Percentiles rank a stretch among this genome's conserved stretches.
phyloP scores from a whole-genome alignment of 2,888 invertebrate species.

The Meta bourneti region DNA sequence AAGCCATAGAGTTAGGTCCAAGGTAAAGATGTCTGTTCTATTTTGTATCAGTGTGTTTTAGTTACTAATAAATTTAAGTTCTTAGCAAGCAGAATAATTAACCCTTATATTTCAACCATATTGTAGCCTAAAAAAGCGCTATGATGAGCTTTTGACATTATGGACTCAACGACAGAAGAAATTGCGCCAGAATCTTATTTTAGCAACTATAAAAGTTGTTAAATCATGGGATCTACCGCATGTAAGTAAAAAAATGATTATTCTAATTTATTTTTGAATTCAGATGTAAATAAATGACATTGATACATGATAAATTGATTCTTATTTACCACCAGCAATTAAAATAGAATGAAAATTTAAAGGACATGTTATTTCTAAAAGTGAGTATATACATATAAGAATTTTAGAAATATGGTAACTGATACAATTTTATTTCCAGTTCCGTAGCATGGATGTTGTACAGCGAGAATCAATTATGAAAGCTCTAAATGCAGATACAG shows the following conservation, averaged over 20 bases:
- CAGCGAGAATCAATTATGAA: constrained; percentile 97
- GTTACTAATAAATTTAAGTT: neutral
- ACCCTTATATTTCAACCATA: no score
- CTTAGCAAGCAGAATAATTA: neutral
- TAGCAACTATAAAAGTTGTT: constrained; percentile 97
- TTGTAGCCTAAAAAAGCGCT: constrained; percentile 87
- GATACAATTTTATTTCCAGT: constrained; percentile 81
- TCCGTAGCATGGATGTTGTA: constrained; percentile 96
- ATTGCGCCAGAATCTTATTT: constrained; percentile 97
- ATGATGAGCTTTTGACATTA: constrained; percentile 91
- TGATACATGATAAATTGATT: neutral
- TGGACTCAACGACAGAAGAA: constrained; percentile 98
- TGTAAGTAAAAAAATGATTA: constrained; percentile 81
- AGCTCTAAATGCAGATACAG: constrained; percentile 97
- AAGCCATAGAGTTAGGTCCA: constrained; percentile 91
- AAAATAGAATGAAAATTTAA: neutral
- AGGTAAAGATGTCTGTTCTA: constrained; percentile 79
- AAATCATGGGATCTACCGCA: constrained; percentile 89
- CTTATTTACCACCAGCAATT: neutral
- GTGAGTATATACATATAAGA: neutral
- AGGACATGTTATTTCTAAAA: neutral
- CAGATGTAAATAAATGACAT: no score
- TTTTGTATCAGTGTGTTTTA: neutral
- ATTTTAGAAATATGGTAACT: no score
- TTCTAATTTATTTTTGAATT: neutral